Evolutionary conservation across 2,113 vertebrate species (phyloP).

Genomic region (Hucho hucho): DNA sequence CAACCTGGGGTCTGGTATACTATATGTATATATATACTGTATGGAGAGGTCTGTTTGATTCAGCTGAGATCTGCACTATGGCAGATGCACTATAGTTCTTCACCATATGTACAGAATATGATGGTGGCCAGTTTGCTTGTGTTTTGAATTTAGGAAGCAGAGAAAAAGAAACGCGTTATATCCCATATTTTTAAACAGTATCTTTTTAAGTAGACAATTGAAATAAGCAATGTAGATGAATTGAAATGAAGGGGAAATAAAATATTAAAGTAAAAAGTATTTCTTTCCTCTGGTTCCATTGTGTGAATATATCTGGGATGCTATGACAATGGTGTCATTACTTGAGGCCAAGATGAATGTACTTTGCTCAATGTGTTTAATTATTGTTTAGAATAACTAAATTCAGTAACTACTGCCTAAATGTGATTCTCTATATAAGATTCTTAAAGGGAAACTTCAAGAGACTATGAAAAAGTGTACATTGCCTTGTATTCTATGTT

Average conservation of each 20-base stretch:
- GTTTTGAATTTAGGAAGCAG: constrained; percentile 17
- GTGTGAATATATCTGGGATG: background rate
- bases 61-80: constrained; percentile 57
- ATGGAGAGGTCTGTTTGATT: constrained; percentile 40
- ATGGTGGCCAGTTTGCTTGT: constrained; percentile 8
- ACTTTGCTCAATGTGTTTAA: background rate
- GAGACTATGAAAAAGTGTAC: no score
- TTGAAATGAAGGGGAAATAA: constrained; percentile 54
- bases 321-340: background rate
- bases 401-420: no score
- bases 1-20: constrained; percentile 12
- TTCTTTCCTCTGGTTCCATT: background rate
- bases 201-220: constrained; percentile 58
- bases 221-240: constrained; percentile 43
- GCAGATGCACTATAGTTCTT: constrained; percentile 50
- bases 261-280: constrained; percentile 40
- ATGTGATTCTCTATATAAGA: no score
- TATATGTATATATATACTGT: no score
- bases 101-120: constrained; percentile 49
- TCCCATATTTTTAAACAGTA: constrained; percentile 65
- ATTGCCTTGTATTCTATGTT: no score
- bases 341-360: background rate
- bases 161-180: constrained; percentile 42
- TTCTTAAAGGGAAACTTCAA: no score
- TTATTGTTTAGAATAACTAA: background rate